phyloP scores from a whole-genome alignment of 2,888 invertebrate species.

The Auanema sp. region DNA sequence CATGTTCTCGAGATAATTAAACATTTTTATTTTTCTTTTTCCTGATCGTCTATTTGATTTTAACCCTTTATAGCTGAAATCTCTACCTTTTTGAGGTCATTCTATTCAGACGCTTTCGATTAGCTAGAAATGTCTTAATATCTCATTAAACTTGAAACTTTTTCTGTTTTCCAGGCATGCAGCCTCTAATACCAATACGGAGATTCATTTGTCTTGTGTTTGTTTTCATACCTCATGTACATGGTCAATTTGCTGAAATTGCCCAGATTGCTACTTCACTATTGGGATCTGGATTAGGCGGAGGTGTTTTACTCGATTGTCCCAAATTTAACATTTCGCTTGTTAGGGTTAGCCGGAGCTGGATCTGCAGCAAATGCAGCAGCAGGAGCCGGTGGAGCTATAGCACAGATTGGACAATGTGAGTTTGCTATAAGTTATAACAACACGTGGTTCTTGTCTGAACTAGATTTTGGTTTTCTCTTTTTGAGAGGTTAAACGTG shows the following conservation, averaged over 20 bases:
- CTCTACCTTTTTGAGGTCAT: too few relatives aligned
- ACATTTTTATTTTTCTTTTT: too few relatives aligned
- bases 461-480: background rate
- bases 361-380: constrained; percentile 45
- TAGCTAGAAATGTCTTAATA: too few relatives aligned
- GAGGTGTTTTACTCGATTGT: constrained; percentile 11
- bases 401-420: constrained; percentile 52
- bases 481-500: background rate
- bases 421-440: constrained; percentile 9
- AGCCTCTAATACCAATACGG: too few relatives aligned
- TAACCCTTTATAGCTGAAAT: too few relatives aligned
- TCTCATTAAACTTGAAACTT: too few relatives aligned
- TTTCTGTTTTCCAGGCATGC: too few relatives aligned
- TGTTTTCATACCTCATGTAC: constrained; percentile 2
- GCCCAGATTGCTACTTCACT: constrained; percentile 53
- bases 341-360: constrained; percentile 32
- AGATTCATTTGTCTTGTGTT: constrained; percentile 3
- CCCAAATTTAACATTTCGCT: constrained; percentile 30
- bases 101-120: too few relatives aligned
- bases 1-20: too few relatives aligned
- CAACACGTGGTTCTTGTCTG: background rate
- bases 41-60: too few relatives aligned
- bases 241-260: constrained; percentile 55
- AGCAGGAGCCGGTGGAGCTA: constrained; percentile 48
- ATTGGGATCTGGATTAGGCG: constrained; percentile 28